Evolutionary conservation across 92 coral and sea anemone species (phyloP).

Genomic region (Porites cylindrica): DNA sequence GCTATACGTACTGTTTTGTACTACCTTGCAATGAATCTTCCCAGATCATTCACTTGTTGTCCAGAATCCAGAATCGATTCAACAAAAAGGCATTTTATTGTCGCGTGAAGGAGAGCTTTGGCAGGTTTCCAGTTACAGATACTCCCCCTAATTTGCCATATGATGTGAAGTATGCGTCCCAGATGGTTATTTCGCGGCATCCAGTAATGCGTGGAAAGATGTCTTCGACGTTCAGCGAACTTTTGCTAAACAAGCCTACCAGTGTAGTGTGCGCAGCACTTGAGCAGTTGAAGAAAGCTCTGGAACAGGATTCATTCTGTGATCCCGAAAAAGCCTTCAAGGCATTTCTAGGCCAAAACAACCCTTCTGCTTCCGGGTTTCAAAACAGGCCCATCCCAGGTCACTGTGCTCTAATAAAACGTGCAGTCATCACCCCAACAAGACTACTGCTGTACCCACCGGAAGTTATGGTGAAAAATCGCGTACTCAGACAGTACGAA

Average conservation of each 20-base stretch:
- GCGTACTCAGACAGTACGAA: constrained; percentile 84
- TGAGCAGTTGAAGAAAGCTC: constrained; percentile 61
- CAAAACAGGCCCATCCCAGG: constrained; percentile 72
- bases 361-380: constrained; percentile 51
- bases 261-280: constrained; percentile 63
- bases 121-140: constrained; percentile 19
- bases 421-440: constrained; percentile 97
- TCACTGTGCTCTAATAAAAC: constrained; percentile 91
- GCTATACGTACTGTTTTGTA: constrained; percentile 59
- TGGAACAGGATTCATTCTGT: constrained; percentile 77
- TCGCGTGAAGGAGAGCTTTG: constrained; percentile 50
- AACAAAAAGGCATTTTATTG: constrained; percentile 78
- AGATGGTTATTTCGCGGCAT: constrained; percentile 76
- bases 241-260: constrained; percentile 55
- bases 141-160: constrained; percentile 64
- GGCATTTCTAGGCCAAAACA: constrained; percentile 50
- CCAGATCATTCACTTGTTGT: constrained; percentile 51
- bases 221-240: constrained; percentile 46
- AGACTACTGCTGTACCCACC: constrained; percentile 80
- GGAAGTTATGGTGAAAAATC: constrained; percentile 94
- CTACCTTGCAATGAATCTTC: constrained; percentile 16
- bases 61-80: constrained; percentile 58
- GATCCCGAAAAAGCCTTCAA: constrained; percentile 74
- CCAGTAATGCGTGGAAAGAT: constrained; percentile 79
- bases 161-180: constrained; percentile 82